These are phyloP conservation scores for Leucoma salicis DNA, from an alignment of 2,888 invertebrate species.

Conservation along the genomic window DNA sequence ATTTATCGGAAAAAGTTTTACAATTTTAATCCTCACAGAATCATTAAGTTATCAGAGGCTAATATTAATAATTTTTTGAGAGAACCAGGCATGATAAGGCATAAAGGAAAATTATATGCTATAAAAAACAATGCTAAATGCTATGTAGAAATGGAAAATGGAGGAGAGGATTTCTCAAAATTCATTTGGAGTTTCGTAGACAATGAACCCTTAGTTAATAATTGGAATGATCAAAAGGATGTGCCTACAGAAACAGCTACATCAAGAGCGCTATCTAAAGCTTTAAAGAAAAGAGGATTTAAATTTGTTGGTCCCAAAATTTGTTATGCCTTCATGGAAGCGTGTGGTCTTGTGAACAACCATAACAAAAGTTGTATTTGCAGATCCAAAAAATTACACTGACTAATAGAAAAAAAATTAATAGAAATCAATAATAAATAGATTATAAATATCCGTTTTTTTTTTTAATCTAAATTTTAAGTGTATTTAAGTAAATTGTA, in stretches of 20 bases:
- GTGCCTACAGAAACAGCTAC: constrained; percentile 51
- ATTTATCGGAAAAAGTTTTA: constrained; percentile 52
- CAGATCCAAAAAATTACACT: neutral
- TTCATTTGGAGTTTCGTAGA: constrained; percentile 67
- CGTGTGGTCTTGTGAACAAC: constrained; percentile 71
- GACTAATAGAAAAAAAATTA: too few species aligned
- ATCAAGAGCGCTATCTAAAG: constrained; percentile 54
- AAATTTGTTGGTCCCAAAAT: constrained; percentile 66
- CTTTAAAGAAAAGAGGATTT: constrained; percentile 60
- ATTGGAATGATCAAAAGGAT: constrained; percentile 48
- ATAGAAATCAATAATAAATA: too few species aligned
- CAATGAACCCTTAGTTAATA: constrained; percentile 52
- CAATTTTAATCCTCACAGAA: constrained; percentile 55
- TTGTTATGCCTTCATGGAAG: constrained; percentile 76
- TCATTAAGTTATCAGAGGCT: constrained; percentile 40
- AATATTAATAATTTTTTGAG: constrained; percentile 41
- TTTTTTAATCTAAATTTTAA: too few species aligned
- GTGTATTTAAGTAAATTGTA: too few species aligned
- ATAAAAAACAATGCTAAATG: constrained; percentile 64
- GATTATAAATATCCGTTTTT: too few species aligned
- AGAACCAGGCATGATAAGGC: constrained; percentile 53
- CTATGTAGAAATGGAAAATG: constrained; percentile 53
- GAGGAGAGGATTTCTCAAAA: constrained; percentile 54
- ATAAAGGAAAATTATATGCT: constrained; percentile 62
- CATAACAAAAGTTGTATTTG: constrained; percentile 53